phyloP scores from a whole-genome alignment of 2,113 vertebrate species.

The Pituophis catenifer region DNA sequence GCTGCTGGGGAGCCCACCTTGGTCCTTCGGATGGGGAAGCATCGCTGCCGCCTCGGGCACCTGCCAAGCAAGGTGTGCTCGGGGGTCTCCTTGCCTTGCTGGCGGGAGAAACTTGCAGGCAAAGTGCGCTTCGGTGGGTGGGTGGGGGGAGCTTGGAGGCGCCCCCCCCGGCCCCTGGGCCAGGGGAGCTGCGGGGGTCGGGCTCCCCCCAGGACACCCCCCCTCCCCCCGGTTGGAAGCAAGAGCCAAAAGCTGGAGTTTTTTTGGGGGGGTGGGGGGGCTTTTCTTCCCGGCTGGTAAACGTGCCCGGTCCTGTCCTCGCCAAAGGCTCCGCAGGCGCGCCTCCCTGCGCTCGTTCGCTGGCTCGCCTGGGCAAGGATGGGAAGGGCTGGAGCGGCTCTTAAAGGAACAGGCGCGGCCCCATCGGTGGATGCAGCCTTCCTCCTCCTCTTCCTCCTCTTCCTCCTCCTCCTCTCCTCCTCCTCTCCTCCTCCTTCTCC shows the following conservation, averaged over 20 bases:
- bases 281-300: background rate
- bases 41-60: background rate
- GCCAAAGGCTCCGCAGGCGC: background rate
- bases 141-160: background rate
- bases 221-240: background rate
- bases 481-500: too few relatives aligned
- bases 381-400: slow-evolving; percentile 1
- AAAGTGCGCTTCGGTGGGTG: background rate
- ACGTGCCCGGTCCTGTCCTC: background rate
- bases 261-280: rapidly evolving
- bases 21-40: slow-evolving; percentile 12
- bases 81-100: background rate
- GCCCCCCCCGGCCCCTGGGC: too few relatives aligned
- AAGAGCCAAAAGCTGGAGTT: too few relatives aligned
- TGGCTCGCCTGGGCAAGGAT: background rate
- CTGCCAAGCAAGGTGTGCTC: background rate
- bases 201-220: background rate
- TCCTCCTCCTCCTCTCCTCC: too few relatives aligned
- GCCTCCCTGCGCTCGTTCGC: background rate
- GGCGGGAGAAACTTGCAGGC: background rate
- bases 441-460: background rate
- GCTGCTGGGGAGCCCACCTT: background rate
- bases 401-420: slow-evolving; percentile 8
- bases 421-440: background rate
- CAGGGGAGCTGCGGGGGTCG: background rate